A percentile compares a stretch with the other conserved stretches of the same genome.
These are phyloP conservation scores for Sorex araneus DNA, from an alignment of 2,113 vertebrate species.

Conservation along the genomic window DNA sequence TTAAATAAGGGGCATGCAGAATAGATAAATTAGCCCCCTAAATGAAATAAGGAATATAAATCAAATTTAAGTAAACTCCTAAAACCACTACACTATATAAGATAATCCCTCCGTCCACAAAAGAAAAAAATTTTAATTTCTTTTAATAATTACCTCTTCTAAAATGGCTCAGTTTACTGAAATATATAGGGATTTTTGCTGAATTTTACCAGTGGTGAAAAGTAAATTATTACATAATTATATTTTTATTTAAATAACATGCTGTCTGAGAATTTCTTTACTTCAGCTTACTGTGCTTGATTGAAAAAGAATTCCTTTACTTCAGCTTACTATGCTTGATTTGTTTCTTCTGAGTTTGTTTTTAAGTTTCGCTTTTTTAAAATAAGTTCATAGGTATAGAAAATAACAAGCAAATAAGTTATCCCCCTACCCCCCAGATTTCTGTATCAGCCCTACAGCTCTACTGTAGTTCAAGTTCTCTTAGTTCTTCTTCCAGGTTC, in stretches of 20 bases:
- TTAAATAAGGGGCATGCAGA: constrained; percentile 11
- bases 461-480: constrained; percentile 43
- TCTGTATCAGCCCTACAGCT: constrained; percentile 51
- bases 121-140: neutral
- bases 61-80: constrained; percentile 53
- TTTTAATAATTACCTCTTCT: constrained; percentile 58
- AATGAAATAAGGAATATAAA: constrained; percentile 51
- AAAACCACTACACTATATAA: constrained; percentile 19
- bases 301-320: constrained; percentile 45
- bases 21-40: neutral
- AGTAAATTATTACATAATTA: constrained; percentile 44
- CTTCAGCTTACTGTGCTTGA: constrained; percentile 43
- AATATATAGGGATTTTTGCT: constrained; percentile 28
- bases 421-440: neutral
- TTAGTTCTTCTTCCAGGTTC: constrained; percentile 76
- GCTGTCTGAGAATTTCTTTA: constrained; percentile 53
- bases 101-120: constrained; percentile 33
- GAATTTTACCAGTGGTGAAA: constrained; percentile 41
- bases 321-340: constrained; percentile 24
- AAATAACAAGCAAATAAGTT: constrained; percentile 49
- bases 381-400: constrained; percentile 41
- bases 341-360: constrained; percentile 42
- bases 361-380: constrained; percentile 7
- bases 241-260: constrained; percentile 60
- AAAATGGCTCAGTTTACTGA: constrained; percentile 53